Evolutionary conservation across 1,140 invertebrate species (phyloP), one percentile per base, ranked within the genome.

Genomic region (Macrobrachium nipponense): DNA sequence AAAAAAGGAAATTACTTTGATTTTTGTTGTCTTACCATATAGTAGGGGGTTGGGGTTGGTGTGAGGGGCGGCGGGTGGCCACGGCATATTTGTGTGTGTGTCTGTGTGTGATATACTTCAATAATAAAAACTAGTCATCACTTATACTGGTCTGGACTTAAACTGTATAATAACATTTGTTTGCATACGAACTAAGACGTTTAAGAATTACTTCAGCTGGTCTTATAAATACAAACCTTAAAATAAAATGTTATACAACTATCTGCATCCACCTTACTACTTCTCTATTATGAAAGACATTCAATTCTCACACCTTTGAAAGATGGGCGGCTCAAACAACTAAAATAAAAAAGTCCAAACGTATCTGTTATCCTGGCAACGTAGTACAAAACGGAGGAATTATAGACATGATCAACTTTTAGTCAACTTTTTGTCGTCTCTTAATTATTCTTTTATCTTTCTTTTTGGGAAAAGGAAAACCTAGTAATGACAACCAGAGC

Each of bases 271-370:
- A 82, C 80, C 23, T 51, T 23, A 75, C 80, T 82, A 82, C 27
- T 23, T 59, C 70, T 73, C 80, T 82, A 82, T 70, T 51, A 64
- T 82, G 80, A 82, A 82, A 82, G 80, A 82, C 80, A 75, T 73
- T 75, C 80, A 82, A 68, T 75, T 60, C 58, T 82, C 80, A 82
- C 80, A 73, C 70, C 80, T 82, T 80, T 60, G 36, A 58, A 81
- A 60, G 80, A 82, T 82, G 80, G 80, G 80, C 80, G 80, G 80
- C 80, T 82, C 70, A 58, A 82, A 82, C 73, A 15, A 73, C 66
- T 64, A 81, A 70, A 36, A 36, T 17, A 17, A 36, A 64, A 61
- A 79, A 51, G 36, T 10, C 60, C n/a, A 23, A 79, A 79, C 59
- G 18, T 11, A 79, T 79, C 12, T 51, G 51, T 51, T 51, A 51